Conservation (phyloP, 2,797 vertebrate species). For the Gobio occitaniae region DNA sequence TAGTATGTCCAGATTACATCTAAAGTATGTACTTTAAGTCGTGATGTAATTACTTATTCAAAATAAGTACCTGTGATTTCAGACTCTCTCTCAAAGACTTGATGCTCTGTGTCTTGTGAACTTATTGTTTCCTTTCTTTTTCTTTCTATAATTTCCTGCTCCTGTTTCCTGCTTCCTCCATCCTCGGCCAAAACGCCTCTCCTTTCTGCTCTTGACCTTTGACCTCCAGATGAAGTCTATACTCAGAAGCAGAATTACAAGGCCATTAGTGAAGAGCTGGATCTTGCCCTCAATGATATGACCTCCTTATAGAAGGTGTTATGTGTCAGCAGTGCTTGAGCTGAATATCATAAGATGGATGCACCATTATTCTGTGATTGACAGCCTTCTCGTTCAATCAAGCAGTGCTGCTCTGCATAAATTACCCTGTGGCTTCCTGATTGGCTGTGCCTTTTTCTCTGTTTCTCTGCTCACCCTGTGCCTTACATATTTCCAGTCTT, state of each 20-base stretch:
- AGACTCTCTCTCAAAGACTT: too few species aligned
- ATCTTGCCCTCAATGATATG: slow-evolving; percentile 90
- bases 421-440: slow-evolving; percentile 6
- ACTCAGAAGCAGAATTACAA: slow-evolving; percentile 93
- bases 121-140: slow-evolving; percentile 25
- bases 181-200: slow-evolving; percentile 59
- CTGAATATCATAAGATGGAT: neutral
- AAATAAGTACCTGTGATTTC: too few species aligned
- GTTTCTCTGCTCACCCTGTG: slow-evolving; percentile 35
- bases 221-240: slow-evolving; percentile 86
- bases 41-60: too few species aligned
- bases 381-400: slow-evolving; percentile 36
- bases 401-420: slow-evolving; percentile 28
- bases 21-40: too few species aligned
- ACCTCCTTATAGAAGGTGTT: slow-evolving; percentile 80
- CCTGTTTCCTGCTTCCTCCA: slow-evolving; percentile 38
- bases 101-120: neutral
- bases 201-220: slow-evolving; percentile 56
- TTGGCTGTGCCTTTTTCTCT: slow-evolving; percentile 36
- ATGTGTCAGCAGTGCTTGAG: neutral
- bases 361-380: slow-evolving; percentile 6
- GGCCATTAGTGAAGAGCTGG: slow-evolving; percentile 91
- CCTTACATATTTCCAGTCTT: slow-evolving; percentile 26
- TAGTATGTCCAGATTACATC: too few species aligned
- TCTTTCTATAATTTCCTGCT: slow-evolving; percentile 57